phyloP scores from a whole-genome alignment of 2,888 invertebrate species.

The Heliconius ethilla region DNA sequence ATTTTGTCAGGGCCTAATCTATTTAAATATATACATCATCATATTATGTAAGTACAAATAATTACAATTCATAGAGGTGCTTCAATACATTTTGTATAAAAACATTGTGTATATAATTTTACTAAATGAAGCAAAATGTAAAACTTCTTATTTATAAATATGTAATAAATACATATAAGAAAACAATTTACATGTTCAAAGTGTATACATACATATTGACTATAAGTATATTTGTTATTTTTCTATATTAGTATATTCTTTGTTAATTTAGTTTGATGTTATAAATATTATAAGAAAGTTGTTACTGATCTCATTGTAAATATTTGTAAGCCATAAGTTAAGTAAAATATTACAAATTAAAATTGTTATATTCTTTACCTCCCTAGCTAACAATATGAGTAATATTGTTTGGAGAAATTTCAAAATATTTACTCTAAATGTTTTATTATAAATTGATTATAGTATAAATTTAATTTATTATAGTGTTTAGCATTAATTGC shows the following conservation, averaged over 20 bases:
- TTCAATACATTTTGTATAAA: constrained; percentile 8
- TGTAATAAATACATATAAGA: too few relatives aligned
- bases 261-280: background rate
- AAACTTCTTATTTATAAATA: too few relatives aligned
- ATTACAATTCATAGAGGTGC: background rate
- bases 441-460: too few relatives aligned
- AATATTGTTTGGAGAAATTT: background rate
- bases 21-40: constrained; percentile 1
- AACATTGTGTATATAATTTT: background rate
- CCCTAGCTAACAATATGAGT: background rate
- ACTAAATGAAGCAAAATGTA: too few relatives aligned
- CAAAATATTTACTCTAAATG: background rate
- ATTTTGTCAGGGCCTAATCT: background rate
- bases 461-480: too few relatives aligned
- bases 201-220: background rate
- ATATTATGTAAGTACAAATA: background rate
- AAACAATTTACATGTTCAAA: background rate
- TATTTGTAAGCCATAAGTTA: background rate
- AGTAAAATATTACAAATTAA: constrained; percentile 4
- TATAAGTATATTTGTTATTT: background rate
- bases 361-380: background rate
- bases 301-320: background rate
- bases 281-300: background rate
- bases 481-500: too few relatives aligned
- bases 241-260: background rate